These are phyloP conservation scores for Chironomus tentans DNA, from an alignment of 2,888 invertebrate genomes.

Conservation along the genomic window DNA sequence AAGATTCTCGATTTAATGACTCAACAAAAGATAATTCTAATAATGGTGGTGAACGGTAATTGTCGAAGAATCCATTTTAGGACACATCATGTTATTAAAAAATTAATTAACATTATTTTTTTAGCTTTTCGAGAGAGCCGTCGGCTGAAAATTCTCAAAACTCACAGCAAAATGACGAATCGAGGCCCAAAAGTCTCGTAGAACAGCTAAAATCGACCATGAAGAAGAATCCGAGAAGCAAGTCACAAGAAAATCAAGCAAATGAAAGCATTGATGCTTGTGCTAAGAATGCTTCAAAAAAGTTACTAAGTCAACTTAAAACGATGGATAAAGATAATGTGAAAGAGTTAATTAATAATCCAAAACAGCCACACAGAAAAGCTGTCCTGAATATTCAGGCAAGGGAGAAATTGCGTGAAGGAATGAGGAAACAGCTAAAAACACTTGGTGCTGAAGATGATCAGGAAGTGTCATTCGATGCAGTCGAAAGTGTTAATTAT, in stretches of 20 bases:
- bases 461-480: slow-evolving; percentile 30
- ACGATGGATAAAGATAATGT: slow-evolving; percentile 39
- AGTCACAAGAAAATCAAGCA: background rate
- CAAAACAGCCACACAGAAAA: slow-evolving; percentile 30
- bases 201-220: slow-evolving; percentile 11
- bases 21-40: background rate
- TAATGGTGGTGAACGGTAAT: background rate
- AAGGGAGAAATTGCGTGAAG: slow-evolving; percentile 36
- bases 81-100: background rate
- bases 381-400: slow-evolving; percentile 32
- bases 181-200: background rate
- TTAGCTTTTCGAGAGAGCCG: background rate
- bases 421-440: slow-evolving; percentile 36
- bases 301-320: slow-evolving; percentile 35
- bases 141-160: background rate
- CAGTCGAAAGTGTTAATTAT: slow-evolving; percentile 38
- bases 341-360: slow-evolving; percentile 39
- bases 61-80: background rate
- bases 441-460: slow-evolving; percentile 4
- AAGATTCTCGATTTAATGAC: background rate
- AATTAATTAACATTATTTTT: background rate
- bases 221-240: background rate
- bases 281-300: slow-evolving; percentile 31
- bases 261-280: slow-evolving; percentile 7
- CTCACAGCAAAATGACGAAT: background rate